Base-by-base conservation (phyloP, 2,888 invertebrate genomes). In the Eutolmus rufibarbis region DNA sequence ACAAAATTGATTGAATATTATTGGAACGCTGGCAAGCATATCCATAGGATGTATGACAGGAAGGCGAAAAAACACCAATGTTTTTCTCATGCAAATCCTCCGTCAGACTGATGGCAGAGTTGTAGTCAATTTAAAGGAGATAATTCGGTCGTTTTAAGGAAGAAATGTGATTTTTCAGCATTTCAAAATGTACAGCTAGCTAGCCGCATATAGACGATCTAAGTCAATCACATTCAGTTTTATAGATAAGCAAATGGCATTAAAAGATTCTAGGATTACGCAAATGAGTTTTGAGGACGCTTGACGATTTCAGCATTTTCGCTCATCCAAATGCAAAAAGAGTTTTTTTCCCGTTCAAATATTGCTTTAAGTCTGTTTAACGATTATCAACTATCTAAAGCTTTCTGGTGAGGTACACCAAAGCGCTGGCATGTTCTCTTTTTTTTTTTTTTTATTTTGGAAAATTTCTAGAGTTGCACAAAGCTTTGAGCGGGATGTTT, bases 1-100 rank as follows among this genome's bases (percentile, higher is more conserved):
- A 81, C 56, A 56, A 81, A 51, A 31, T 81, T 81, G 81, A 81
- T 81, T 81, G 81, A 81, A 81, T 51, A 81, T 81, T 81, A 51
- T 81, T 81, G 46, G 66, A 81, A 51, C 43, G 16, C 19, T 51
- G 31, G 84, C 66, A 66, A 84, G 12, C 37, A 76, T 23, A 66
- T 23, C n/a, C 19, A 66, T 9, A 66, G 23, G 23, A 28, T 12
- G 23, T 28, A 12, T 66, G 66, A 4, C 66, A 66, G 66, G 66
- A 66, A 66, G 12, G 14, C 28, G 23, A 9, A 66, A 66, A 57
- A 23, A 56, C 1, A 66, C 4, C 57, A 23, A 7, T 0, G 12
- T 8, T 66, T 23, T 28, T 66, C 66, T 23, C 23, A 19, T 66
- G 66, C 23, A 28, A 23, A 66, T 23, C 12, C 23, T 23, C 23